Conservation (phyloP, 2,113 vertebrate species). For the Heteronetta atricapilla region DNA sequence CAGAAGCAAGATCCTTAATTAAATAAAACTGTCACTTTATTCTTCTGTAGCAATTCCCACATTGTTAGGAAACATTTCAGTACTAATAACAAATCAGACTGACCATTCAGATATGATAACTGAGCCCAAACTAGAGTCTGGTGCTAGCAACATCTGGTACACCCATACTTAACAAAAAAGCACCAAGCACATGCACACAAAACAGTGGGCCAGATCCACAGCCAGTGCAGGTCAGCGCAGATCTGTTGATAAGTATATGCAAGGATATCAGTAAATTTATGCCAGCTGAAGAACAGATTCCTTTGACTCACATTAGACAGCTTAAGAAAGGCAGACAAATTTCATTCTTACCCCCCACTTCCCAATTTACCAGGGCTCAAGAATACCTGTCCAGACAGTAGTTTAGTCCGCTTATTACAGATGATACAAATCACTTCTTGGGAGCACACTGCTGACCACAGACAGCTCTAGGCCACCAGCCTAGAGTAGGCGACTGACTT, state of each 20-base stretch:
- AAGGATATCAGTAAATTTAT: background rate
- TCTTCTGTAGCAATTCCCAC: background rate
- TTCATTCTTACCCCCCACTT: background rate
- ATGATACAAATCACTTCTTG: background rate
- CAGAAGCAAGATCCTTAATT: background rate
- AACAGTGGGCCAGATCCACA: background rate
- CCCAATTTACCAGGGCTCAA: background rate
- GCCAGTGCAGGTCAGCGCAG: background rate
- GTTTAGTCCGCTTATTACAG: background rate
- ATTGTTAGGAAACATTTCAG: background rate
- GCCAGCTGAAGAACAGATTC: background rate
- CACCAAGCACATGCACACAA: background rate
- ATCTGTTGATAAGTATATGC: fast-evolving
- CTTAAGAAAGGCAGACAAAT: background rate
- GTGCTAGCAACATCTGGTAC: background rate
- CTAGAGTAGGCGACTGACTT: background rate
- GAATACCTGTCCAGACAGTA: background rate
- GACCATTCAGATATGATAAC: background rate
- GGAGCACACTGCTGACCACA: background rate
- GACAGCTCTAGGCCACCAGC: background rate
- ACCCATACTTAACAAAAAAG: background rate
- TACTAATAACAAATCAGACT: background rate
- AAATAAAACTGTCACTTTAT: background rate
- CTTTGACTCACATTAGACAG: background rate
- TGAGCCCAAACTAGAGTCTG: background rate